Conservation (phyloP, 2,888 invertebrate genomes). For the Holacanthella duospinosa region DNA sequence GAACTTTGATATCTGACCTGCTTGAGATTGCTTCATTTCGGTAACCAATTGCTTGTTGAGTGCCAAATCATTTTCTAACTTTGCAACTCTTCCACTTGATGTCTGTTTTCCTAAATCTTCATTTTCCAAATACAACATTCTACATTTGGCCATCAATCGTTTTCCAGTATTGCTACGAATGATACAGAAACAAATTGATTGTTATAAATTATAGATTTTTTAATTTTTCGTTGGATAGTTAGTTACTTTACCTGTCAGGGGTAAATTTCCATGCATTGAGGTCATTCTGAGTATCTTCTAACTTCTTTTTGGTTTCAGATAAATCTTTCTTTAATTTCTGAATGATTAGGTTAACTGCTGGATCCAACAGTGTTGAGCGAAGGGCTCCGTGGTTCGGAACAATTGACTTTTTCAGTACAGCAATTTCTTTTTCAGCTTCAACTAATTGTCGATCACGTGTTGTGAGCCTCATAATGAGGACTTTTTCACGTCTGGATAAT, state of each 20-base stretch:
- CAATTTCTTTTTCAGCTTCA: constrained; percentile 87
- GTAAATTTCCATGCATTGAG: constrained; percentile 98
- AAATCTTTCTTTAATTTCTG: constrained; percentile 83
- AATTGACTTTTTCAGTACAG: constrained; percentile 81
- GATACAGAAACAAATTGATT: too few species aligned
- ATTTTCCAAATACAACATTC: constrained; percentile 88
- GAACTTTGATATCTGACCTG: constrained; percentile 64
- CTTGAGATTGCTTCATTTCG: constrained; percentile 92
- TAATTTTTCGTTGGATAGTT: too few species aligned
- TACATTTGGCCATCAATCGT: constrained; percentile 92
- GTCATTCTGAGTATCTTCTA: constrained; percentile 96
- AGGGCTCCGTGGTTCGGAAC: constrained; percentile 61
- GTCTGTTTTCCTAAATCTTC: constrained; percentile 94
- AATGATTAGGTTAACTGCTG: constrained; percentile 87
- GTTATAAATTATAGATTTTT: too few species aligned
- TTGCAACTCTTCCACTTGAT: constrained; percentile 85
- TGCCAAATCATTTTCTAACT: constrained; percentile 88
- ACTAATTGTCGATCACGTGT: constrained; percentile 95
- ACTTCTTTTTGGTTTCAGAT: constrained; percentile 72
- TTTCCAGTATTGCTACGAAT: constrained; percentile 79
- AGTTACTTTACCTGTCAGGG: constrained; percentile 70
- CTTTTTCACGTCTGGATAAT: constrained; percentile 80
- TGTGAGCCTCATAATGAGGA: constrained; percentile 79
- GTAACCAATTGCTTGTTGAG: constrained; percentile 90
- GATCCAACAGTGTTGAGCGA: constrained; percentile 78